A percentile compares a stretch with the other conserved stretches of the same genome.
Conservation (phyloP, 2,888 invertebrate genomes). For the Hylaea fasciaria region DNA sequence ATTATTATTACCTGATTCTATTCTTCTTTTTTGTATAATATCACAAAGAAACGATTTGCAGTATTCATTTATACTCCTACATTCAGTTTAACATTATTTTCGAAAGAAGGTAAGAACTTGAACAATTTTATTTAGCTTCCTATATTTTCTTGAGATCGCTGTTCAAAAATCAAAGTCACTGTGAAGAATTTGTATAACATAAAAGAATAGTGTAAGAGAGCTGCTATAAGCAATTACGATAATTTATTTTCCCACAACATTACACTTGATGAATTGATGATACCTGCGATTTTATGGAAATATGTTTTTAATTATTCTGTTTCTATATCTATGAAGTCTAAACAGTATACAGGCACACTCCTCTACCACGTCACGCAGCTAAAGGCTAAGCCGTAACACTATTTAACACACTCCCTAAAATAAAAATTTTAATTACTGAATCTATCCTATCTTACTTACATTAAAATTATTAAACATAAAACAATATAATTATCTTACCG, state of each 20-base stretch:
- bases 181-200: too few species aligned
- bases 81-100: too few species aligned
- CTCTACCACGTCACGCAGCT: slow-evolving; percentile 71
- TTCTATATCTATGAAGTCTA: slow-evolving; percentile 45
- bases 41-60: too few species aligned
- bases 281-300: neutral
- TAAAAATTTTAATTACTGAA: slow-evolving; percentile 5
- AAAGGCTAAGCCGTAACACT: slow-evolving; percentile 62
- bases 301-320: slow-evolving; percentile 40
- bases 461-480: neutral
- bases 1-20: too few species aligned
- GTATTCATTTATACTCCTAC: too few species aligned
- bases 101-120: too few species aligned
- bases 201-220: too few species aligned
- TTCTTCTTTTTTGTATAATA: too few species aligned
- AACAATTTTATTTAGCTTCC: too few species aligned
- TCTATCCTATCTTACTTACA: neutral
- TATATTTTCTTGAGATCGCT: too few species aligned
- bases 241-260: neutral
- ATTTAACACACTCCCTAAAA: slow-evolving; percentile 18
- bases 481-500: neutral
- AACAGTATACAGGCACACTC: slow-evolving; percentile 71
- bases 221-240: too few species aligned
- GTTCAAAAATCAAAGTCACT: too few species aligned
- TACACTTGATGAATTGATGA: neutral